A percentile compares a stretch with the other conserved stretches of the same genome.
Evolutionary conservation across 1,140 invertebrate genomes (phyloP).

Genomic region (Saccostrea cuccullata): DNA sequence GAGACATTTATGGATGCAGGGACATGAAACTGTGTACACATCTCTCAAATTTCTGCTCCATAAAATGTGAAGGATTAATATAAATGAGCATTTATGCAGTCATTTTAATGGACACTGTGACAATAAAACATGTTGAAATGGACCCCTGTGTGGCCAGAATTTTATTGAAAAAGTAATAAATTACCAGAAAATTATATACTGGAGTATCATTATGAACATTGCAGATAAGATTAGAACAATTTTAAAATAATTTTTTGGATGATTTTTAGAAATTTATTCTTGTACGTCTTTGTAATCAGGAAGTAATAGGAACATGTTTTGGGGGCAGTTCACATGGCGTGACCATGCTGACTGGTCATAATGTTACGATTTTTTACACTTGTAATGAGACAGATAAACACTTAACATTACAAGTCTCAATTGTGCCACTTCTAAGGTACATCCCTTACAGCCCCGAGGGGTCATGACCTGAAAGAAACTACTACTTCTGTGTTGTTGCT

Average conservation of each 20-base stretch:
- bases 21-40: neutral
- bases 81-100: neutral
- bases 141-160: too few relatives aligned
- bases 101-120: neutral
- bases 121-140: neutral
- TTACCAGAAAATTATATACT: too few relatives aligned
- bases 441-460: neutral
- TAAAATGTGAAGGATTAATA: neutral
- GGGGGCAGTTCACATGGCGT: neutral
- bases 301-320: neutral
- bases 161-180: too few relatives aligned
- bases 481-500: neutral
- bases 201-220: too few relatives aligned
- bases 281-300: neutral
- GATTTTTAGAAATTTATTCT: neutral
- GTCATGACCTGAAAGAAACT: conserved; percentile 14
- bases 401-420: conserved; percentile 5
- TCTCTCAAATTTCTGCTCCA: neutral
- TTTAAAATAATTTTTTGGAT: neutral
- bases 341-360: neutral
- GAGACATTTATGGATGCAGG: neutral
- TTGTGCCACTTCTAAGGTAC: neutral
- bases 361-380: conserved; percentile 8
- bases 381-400: neutral
- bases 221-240: neutral